Evolutionary conservation across 2,888 invertebrate genomes (phyloP).

Genomic region (Bedellia somnulentella): DNA sequence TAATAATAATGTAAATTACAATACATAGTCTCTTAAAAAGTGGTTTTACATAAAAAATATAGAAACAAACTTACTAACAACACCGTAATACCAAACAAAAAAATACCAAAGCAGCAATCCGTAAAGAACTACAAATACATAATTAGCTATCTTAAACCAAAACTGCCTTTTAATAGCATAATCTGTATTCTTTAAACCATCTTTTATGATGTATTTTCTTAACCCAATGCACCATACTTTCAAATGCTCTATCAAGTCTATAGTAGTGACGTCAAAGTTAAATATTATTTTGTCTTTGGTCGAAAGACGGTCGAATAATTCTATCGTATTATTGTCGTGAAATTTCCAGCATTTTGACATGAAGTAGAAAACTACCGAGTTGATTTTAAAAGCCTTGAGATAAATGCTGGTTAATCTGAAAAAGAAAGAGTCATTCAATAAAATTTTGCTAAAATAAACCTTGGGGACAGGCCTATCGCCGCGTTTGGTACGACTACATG

Average conservation of each 20-base stretch:
- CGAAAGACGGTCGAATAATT: constrained; percentile 1
- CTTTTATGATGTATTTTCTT: constrained; percentile 4
- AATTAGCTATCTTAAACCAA: too few species aligned
- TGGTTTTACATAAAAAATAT: too few species aligned
- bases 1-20: too few species aligned
- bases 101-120: constrained; percentile 1
- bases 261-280: constrained; percentile 2
- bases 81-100: constrained; percentile 1
- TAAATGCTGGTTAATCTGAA: constrained; percentile 5
- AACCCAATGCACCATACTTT: constrained; percentile 4
- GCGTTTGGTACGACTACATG: too few species aligned
- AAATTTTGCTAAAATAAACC: too few species aligned
- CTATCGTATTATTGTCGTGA: constrained; percentile 3
- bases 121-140: too few species aligned
- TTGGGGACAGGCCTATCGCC: too few species aligned
- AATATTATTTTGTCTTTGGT: constrained; percentile 4
- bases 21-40: too few species aligned
- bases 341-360: constrained; percentile 1
- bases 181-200: constrained; percentile 4
- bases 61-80: constrained; percentile 1
- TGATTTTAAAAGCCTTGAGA: constrained; percentile 4
- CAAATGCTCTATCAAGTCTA: constrained; percentile 3
- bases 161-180: not conserved
- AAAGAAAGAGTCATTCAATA: too few species aligned
- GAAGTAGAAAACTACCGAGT: constrained; percentile 2